Evolutionary conservation across 2,888 invertebrate species (phyloP).

Genomic region (Tricholauxania praeusta): DNA sequence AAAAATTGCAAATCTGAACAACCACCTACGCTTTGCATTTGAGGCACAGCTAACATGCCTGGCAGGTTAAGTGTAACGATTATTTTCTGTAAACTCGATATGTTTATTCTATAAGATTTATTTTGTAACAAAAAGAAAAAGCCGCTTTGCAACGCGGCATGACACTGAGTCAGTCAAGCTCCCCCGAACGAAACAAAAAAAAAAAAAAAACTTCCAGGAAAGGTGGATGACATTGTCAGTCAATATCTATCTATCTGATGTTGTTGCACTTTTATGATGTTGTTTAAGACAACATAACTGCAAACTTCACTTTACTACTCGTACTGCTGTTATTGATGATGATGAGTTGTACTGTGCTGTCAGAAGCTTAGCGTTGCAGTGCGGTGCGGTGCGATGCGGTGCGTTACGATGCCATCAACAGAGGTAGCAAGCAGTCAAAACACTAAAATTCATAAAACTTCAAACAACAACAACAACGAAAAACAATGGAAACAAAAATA

Average conservation of each 20-base stretch:
- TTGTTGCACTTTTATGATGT: slow-evolving; percentile 5
- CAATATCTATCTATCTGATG: not conserved
- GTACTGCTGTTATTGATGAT: not conserved
- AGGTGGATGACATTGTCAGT: slow-evolving; percentile 11
- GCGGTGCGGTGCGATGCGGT: not conserved
- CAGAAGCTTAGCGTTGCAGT: not conserved
- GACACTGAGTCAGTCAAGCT: not conserved
- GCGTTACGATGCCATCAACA: not conserved
- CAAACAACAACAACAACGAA: not conserved
- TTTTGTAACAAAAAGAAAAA: too few relatives aligned
- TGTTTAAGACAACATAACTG: slow-evolving; percentile 15
- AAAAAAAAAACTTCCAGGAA: too few relatives aligned
- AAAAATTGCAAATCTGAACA: too few relatives aligned
- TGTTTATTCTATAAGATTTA: slow-evolving; percentile 1
- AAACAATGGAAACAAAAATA: not conserved
- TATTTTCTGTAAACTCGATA: slow-evolving; percentile 13
- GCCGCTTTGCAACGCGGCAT: not conserved
- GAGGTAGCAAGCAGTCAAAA: not conserved
- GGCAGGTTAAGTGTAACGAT: slow-evolving; percentile 13
- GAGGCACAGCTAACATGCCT: too few relatives aligned
- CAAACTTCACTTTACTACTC: slow-evolving; percentile 7
- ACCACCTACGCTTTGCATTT: too few relatives aligned
- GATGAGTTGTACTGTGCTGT: not conserved
- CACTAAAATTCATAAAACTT: slow-evolving; percentile 7
- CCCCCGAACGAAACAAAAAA: too few relatives aligned